phyloP scores from a whole-genome alignment of 2,888 invertebrate genomes.

The Drosophila meridiana region DNA sequence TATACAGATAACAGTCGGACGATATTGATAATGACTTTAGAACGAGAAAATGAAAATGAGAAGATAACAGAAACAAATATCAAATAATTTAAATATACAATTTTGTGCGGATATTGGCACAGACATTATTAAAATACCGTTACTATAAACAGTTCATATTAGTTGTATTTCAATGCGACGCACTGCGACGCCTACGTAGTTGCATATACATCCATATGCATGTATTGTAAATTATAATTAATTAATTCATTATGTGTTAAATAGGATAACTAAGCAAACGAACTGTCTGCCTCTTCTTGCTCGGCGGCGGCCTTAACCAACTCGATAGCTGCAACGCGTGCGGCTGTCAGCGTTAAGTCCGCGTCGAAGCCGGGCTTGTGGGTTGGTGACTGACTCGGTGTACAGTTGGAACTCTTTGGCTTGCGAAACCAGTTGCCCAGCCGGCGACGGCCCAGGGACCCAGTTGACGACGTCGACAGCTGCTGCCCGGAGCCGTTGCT shows the following conservation, averaged over 20 bases:
- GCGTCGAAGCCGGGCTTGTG: constrained; percentile 82
- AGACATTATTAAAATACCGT: constrained; percentile 42
- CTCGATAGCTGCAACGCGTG: constrained; percentile 68
- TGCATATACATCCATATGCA: constrained; percentile 27
- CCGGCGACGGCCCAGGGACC: constrained; percentile 84
- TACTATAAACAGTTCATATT: constrained; percentile 49
- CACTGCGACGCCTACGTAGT: constrained; percentile 5
- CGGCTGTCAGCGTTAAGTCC: constrained; percentile 66
- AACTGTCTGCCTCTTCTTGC: constrained; percentile 45
- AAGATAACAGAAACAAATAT: constrained; percentile 24
- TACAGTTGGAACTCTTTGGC: constrained; percentile 84
- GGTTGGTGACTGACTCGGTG: constrained; percentile 85
- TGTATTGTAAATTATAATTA: constrained; percentile 19
- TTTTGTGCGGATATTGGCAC: constrained; percentile 31
- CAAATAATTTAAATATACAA: constrained; percentile 26
- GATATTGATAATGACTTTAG: constrained; percentile 20
- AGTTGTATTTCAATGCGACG: constrained; percentile 9
- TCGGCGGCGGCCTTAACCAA: constrained; percentile 58
- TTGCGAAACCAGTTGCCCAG: constrained; percentile 85
- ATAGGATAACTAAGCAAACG: constrained; percentile 46
- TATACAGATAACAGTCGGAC: constrained; percentile 41
- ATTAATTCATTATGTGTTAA: neutral
- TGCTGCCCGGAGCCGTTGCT: constrained; percentile 56
- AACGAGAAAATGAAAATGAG: constrained; percentile 12
- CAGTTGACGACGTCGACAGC: constrained; percentile 67